Evolutionary conservation across 2,797 vertebrate species (phyloP), one percentile per base, ranked within the genome.

Genomic region (Xenops minutus): DNA sequence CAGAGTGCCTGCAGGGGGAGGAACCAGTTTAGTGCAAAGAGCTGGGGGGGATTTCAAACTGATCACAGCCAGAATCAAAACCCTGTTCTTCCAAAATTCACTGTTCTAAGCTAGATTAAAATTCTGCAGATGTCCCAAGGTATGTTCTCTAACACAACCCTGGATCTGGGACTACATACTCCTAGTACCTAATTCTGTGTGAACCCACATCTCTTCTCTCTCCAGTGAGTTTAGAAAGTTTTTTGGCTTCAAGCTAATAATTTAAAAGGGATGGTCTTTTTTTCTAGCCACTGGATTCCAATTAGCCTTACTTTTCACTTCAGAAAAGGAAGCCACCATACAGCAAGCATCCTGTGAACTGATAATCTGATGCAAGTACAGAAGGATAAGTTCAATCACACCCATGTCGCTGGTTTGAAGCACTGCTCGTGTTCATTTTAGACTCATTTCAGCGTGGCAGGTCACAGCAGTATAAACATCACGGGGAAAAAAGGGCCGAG

Each of bases 381-480:
- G 85, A 62, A 80, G 85, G 55, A 46, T 12, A 32, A 89, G 74
- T 71, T 89, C 85, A 68, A 51, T 79, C 88, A 84, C 80, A 72
- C 58, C 26, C n/a, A 36, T 58, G 36, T 61, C 0, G 0, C 59
- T 10, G 59, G 21, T 81, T 61, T 30, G 68, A 48, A 75, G 80
- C 61, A 1, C 58, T 10, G 91, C 67, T 75, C 56, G 26, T 7
- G 1, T 26, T 94, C 51, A 30, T 73, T 94, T 95, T 56, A 94
- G 93, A 39, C 92, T 96, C 95, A 97, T 62, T 98, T 98, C 44
- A 96, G 96, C 97, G 32, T 82, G 96, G 95, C 96, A 95, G 96
- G 97, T 98, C 98, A 98, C 97, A 95, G 83, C 76, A 85, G 49
- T 93, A 96, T 88, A 97, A 97, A 95, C 95, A 91, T 58, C 48